Evolutionary conservation across 2,888 invertebrate species (phyloP).

Genomic region (Pantelozetes paolii): DNA sequence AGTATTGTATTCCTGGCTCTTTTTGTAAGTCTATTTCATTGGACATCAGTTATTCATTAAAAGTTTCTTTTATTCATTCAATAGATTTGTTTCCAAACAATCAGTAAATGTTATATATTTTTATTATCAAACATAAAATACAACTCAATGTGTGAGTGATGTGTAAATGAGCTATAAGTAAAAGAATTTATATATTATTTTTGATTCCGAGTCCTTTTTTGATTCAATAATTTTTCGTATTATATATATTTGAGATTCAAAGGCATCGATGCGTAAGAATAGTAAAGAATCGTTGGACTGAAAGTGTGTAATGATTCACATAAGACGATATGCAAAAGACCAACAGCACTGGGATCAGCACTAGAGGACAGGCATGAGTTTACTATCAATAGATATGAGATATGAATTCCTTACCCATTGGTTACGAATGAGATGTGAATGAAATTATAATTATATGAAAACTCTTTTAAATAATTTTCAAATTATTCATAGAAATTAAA

Average conservation of each 20-base stretch:
- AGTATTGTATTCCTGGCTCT: no score
- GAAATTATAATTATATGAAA: not conserved
- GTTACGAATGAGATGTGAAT: not conserved
- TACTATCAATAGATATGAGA: not conserved
- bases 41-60: not conserved
- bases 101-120: not conserved
- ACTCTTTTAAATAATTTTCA: not conserved
- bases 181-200: not conserved
- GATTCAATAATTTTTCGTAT: not conserved
- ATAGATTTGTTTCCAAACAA: not conserved
- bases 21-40: no score
- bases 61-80: not conserved
- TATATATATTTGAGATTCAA: not conserved
- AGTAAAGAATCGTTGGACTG: not conserved
- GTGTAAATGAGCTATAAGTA: not conserved
- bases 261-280: not conserved
- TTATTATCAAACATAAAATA: not conserved
- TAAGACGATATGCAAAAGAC: constrained; percentile 6
- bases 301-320: constrained; percentile 15
- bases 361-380: not conserved
- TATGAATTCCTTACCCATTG: not conserved
- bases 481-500: not conserved
- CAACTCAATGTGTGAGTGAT: not conserved
- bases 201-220: not conserved
- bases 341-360: not conserved